Base-by-base conservation (phyloP, 2,797 vertebrate genomes). In the Crax fasciolata region DNA sequence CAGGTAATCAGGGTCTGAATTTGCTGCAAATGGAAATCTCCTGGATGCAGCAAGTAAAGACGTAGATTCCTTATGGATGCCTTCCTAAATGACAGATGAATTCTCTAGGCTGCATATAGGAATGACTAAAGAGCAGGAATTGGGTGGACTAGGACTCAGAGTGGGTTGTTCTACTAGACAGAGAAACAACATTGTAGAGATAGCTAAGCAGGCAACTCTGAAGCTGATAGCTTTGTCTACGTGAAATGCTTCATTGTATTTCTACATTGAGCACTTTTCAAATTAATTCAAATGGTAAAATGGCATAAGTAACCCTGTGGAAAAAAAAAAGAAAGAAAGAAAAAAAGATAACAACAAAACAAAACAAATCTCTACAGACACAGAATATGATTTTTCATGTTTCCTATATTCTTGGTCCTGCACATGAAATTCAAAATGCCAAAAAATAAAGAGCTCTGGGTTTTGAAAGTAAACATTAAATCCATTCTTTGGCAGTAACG, bases 41-140 rank as follows among this genome's bases (percentile, higher is more conserved):
- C 28, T 20, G n/a, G 65, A 74, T 21, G 58, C 13, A 80, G 15
- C 14, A 59, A 72, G 13, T 32, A 57, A 86, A 35, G 46, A 39
- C n/a, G 13, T 20, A 54, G 49, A 61, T 68, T 80, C 30, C 14
- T 51, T 81, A 24, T 28, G 66, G 8, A 4, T 74, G 19, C 49
- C 65, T 85, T 66, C 38, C 32, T 0, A 0, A 10, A n/a, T 48
- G 44, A 74, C 11, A 28, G 27, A 62, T 74, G 1, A 74, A 49
- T 49, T 79, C 4, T 43, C 30, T 73, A n/a, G n/a, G 46, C 28
- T 49, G 18, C 27, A 25, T 55, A 63, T 23, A 0, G 2, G 23
- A 46, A 28, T 3, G 3, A 75, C 14, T 65, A 57, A 83, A 85
- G 6, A 13, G 12, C 16, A 72, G 8, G 20, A 28, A 63, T 20